Conservation (phyloP, 2,888 invertebrate genomes). For the Neoaliturus tenellus region DNA sequence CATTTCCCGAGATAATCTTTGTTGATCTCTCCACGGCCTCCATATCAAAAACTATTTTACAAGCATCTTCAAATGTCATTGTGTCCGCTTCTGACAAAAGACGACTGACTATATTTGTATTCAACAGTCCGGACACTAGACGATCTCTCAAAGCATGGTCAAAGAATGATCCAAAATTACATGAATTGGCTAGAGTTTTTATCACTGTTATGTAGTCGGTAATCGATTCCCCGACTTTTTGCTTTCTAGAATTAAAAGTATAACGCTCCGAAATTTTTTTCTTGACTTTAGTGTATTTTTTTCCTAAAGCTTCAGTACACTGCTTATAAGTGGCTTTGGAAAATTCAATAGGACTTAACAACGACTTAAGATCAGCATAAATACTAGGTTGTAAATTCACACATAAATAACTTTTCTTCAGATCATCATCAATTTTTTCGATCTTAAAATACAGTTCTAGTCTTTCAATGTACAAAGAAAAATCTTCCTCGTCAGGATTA, state of each 20-base stretch:
- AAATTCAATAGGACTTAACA: neutral
- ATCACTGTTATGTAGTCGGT: neutral
- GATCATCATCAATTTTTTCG: neutral
- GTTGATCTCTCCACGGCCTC: neutral
- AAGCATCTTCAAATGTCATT: neutral
- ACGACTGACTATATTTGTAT: neutral
- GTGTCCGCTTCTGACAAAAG: neutral
- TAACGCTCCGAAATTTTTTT: neutral
- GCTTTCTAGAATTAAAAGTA: neutral
- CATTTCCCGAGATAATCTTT: neutral
- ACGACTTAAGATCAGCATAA: neutral
- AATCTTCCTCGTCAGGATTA: neutral
- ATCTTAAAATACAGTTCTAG: slow-evolving; percentile 2
- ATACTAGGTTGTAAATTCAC: neutral
- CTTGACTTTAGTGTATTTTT: slow-evolving; percentile 2
- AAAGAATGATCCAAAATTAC: neutral
- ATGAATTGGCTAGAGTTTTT: neutral
- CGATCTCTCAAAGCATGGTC: neutral
- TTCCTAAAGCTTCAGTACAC: neutral
- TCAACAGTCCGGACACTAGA: neutral
- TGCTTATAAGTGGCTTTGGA: neutral
- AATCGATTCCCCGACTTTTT: neutral
- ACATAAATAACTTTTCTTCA: neutral
- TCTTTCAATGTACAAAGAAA: neutral
- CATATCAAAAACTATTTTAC: neutral